Evolutionary conservation across 2,888 invertebrate genomes (phyloP).

Genomic region (Dynastes tityus): DNA sequence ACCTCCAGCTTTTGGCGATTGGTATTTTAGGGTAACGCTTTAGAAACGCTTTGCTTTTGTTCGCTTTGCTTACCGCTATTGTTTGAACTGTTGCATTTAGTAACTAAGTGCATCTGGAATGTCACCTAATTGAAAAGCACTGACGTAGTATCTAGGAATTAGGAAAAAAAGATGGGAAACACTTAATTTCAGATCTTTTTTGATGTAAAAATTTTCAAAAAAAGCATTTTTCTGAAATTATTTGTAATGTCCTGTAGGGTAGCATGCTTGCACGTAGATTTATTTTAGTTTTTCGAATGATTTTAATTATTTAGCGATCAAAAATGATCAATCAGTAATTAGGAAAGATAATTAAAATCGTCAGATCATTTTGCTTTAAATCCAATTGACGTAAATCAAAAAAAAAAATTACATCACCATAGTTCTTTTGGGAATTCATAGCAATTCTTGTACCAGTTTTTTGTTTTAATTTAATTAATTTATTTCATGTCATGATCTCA

Average conservation of each 20-base stretch:
- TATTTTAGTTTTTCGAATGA: conserved; percentile 15
- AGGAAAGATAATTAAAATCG: conserved; percentile 34
- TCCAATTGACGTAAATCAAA: neutral
- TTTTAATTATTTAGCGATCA: conserved; percentile 30
- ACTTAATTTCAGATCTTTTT: conserved; percentile 5
- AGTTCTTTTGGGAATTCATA: neutral
- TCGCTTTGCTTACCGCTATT: conserved; percentile 20
- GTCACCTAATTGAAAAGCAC: conserved; percentile 12
- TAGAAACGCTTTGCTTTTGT: conserved; percentile 33
- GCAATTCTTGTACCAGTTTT: too few relatives aligned
- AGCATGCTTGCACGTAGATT: conserved; percentile 40
- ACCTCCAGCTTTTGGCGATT: neutral
- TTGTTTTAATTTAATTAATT: too few relatives aligned
- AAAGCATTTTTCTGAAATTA: too few relatives aligned
- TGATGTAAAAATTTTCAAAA: neutral
- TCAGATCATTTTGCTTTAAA: conserved; percentile 36
- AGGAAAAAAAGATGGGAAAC: neutral
- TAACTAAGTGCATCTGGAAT: neutral
- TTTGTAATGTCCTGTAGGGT: neutral
- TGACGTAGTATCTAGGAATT: neutral
- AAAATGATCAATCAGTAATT: neutral
- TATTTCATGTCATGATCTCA: too few relatives aligned
- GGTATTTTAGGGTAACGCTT: conserved; percentile 24
- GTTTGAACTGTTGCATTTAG: conserved; percentile 8
- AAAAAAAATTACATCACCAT: neutral